Base-by-base conservation (phyloP, 2,797 vertebrate genomes). In the Xenopus petersii region DNA sequence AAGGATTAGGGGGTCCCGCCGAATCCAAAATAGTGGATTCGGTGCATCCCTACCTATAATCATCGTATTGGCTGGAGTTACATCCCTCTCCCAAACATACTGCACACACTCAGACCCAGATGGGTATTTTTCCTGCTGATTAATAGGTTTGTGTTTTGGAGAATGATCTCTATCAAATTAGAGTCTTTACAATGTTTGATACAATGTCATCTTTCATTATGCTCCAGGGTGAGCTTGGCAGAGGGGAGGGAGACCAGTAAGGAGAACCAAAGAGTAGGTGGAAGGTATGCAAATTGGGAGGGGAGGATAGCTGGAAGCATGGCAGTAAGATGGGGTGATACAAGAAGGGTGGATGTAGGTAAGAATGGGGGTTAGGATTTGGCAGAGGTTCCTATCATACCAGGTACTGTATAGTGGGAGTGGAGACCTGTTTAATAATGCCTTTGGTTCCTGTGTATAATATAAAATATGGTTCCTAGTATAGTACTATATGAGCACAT, bases 121-220 rank as follows among this genome's bases (percentile, higher is more conserved):
- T 88, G 86, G 86, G 90, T 88, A 86, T 63, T 87, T 60, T 82
- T 86, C 76, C 84, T 86, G 87, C 80, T 72, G 86, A 91, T 90
- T 92, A 92, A 91, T 92, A 88, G 88, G 89, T 89, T 92, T 91
- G 90, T 91, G 88, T 91, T 87, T 89, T 92, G 89, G 87, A 92
- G 93, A 96, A 96, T 93, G 94, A 96, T 95, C 93, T 94, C 93
- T 93, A 93, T 92, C 94, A 94, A 92, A 94, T 86, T 88, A 94
- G 92, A 93, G 93, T 92, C 93, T 94, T 95, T 93, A 97, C 96
- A 94, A 94, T 95, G 94, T 96, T 96, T 96, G 94, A 96, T 95
- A 91, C 95, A 94, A 95, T 92, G 96, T 95, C 95, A 95, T 92
- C 92, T 94, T 95, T 93, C 93, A 96, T 97, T 96, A 95, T 75